Conservation (phyloP, 2,113 vertebrate genomes). For the Hippolais icterina region DNA sequence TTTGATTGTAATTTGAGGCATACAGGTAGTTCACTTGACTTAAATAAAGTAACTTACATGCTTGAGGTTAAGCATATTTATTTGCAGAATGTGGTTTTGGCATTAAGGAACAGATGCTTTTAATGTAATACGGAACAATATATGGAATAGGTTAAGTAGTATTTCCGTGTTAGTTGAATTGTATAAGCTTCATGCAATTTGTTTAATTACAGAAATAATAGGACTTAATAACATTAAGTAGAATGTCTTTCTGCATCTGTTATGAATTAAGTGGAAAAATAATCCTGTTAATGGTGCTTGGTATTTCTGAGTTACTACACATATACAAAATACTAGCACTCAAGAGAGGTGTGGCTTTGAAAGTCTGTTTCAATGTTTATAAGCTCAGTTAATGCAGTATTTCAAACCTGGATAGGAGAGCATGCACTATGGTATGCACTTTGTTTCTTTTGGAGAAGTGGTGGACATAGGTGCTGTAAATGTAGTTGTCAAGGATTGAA, state of each 20-base stretch:
- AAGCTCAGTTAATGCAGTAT: background rate
- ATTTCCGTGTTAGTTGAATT: background rate
- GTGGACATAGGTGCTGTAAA: background rate
- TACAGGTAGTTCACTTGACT: background rate
- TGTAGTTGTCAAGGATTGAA: background rate
- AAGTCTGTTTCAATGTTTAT: background rate
- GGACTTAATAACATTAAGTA: background rate
- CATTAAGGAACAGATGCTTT: constrained; percentile 1
- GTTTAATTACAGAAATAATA: constrained; percentile 12
- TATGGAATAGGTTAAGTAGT: background rate
- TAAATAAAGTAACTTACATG: background rate
- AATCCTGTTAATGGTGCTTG: background rate
- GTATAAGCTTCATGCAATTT: background rate
- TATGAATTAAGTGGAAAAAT: background rate
- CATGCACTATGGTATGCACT: background rate
- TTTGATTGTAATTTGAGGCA: background rate
- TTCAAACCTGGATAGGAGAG: background rate
- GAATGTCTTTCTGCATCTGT: constrained; percentile 1
- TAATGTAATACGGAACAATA: background rate
- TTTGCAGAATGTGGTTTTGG: constrained; percentile 25
- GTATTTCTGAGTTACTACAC: background rate
- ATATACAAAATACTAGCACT: background rate
- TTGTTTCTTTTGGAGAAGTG: background rate
- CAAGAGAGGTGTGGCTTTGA: background rate
- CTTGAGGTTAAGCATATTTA: background rate